Conservation (phyloP, 2,797 vertebrate species). For the Pseudochromis fuscus region DNA sequence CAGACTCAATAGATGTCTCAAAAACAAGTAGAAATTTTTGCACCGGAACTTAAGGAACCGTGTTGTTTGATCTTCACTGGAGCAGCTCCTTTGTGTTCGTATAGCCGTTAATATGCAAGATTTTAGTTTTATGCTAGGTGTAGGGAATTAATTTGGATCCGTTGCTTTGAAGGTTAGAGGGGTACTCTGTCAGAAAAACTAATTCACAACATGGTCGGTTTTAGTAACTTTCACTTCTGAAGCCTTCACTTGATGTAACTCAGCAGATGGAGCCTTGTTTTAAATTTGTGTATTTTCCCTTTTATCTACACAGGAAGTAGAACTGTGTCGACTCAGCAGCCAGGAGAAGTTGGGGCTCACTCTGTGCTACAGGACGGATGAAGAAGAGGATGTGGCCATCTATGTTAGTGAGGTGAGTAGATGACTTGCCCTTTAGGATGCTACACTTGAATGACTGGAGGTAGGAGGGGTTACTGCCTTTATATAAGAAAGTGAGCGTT, state of each 20-base stretch:
- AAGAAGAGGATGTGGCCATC: constrained; percentile 95
- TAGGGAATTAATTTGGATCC: background rate
- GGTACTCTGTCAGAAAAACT: background rate
- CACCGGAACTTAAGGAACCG: constrained; percentile 27
- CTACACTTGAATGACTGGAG: background rate
- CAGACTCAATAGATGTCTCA: constrained; percentile 40
- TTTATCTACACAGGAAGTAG: constrained; percentile 88
- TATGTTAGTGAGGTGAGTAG: constrained; percentile 95
- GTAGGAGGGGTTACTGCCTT: constrained; percentile 10
- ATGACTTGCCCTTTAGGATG: background rate
- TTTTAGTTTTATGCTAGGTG: constrained; percentile 5
- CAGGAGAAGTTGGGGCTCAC: constrained; percentile 97
- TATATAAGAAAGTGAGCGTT: background rate
- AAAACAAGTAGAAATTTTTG: constrained; percentile 52
- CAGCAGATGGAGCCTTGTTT: background rate
- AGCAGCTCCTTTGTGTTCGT: constrained; percentile 17
- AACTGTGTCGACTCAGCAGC: constrained; percentile 91
- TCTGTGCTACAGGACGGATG: constrained; percentile 96
- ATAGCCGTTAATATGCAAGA: constrained; percentile 13
- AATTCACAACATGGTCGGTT: background rate
- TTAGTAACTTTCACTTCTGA: background rate
- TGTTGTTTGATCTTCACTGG: constrained; percentile 34
- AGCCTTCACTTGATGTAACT: background rate
- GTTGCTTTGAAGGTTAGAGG: background rate
- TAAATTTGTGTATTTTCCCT: constrained; percentile 5